Percentiles rank a stretch among this genome's conserved stretches.
Evolutionary conservation across 2,888 invertebrate genomes (phyloP).

Genomic region (Hymenopus coronatus): DNA sequence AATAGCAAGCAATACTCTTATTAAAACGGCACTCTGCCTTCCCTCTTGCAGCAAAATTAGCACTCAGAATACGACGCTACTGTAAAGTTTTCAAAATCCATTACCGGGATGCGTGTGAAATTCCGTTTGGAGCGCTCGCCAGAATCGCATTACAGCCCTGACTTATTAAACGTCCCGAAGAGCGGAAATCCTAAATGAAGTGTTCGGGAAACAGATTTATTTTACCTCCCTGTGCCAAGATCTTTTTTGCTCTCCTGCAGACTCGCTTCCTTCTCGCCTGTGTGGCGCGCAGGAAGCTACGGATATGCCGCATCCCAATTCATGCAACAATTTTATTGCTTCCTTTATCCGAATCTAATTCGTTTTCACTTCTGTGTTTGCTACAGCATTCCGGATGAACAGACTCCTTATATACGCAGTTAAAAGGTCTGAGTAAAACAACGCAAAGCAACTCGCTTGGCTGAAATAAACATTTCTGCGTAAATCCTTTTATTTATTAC

Average conservation of each 20-base stretch:
- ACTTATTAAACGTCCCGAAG: background rate
- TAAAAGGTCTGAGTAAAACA: too few species aligned
- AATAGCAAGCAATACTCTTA: background rate
- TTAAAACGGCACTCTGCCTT: background rate
- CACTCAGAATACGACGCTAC: background rate
- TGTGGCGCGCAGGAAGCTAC: background rate
- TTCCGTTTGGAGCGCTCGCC: background rate
- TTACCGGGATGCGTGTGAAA: background rate
- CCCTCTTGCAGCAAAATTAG: background rate
- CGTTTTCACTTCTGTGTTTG: background rate
- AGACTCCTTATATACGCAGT: too few species aligned
- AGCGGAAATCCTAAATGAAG: background rate
- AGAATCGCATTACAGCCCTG: background rate
- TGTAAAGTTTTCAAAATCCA: background rate
- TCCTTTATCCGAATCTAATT: background rate
- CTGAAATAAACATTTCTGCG: too few species aligned
- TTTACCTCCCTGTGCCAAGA: background rate
- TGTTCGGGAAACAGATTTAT: background rate
- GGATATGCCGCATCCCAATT: background rate
- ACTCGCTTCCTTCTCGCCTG: background rate
- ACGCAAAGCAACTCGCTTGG: too few species aligned
- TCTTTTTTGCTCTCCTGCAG: background rate
- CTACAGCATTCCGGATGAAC: background rate
- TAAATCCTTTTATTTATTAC: too few species aligned
- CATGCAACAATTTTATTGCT: background rate